Base-by-base conservation (phyloP, 1,140 invertebrate genomes). In the Apis cerana region DNA sequence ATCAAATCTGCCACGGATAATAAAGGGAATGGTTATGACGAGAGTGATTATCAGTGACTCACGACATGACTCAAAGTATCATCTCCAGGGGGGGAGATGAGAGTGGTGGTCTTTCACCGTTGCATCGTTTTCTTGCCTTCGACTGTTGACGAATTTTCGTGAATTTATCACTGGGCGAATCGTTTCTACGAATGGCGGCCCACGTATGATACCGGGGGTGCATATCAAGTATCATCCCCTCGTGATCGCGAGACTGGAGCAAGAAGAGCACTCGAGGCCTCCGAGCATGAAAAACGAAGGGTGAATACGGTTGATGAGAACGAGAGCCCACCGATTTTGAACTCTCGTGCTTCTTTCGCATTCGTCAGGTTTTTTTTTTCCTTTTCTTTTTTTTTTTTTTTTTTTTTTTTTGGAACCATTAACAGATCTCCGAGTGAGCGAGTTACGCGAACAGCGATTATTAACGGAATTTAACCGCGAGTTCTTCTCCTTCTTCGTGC, bases 201-300 rank as follows among this genome's bases (percentile, higher is more conserved):
- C 67, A 69, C 58, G 67, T 80, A 80, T 82, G 71, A 56, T 75
- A 79, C 76, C 2, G 61, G 82, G 88, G 88, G 88, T 89, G 88
- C 88, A 89, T 89, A 86, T 85, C 80, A 88, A 89, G 86, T 79
- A 75, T n/a, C 75, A 71, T 78, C 81, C 81, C 81, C 68, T 83
- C 74, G n/a, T 82, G 80, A 82, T 77, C 74, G 65, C 65, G 74
- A 82, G 80, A 69, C 80, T 77, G 65, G 23, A 69, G 74, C 67
- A 82, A 82, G 80, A 58, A 82, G 80, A 69, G 80, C 50, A 82
- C 80, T 82, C 74, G 72, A 69, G 71, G 71, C 61, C 33, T 81
- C 50, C 71, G 62, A 75, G 79, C 79, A 81, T 75, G 71, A 81
- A 82, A 75, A 82, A 82, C 80, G 80, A 77, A 77, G 80, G 80